A percentile compares a stretch with the other conserved stretches of the same genome.
Conservation (phyloP, 2,888 invertebrate species). For the Malacosoma neustria region DNA sequence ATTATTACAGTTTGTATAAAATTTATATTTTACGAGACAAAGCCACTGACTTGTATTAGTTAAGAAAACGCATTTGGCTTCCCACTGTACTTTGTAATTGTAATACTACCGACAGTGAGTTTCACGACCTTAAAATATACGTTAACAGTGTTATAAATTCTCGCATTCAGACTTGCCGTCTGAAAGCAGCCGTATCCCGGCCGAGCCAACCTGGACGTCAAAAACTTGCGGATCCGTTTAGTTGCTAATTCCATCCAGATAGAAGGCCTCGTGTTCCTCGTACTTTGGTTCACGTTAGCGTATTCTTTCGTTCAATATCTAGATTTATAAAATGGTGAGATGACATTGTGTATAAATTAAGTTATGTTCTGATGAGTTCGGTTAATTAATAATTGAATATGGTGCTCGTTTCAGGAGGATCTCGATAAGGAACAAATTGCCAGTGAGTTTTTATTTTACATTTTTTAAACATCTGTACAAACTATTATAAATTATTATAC, state of each 20-base stretch:
- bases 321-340: constrained; percentile 43
- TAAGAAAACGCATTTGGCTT: not conserved
- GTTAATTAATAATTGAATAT: constrained; percentile 11
- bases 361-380: constrained; percentile 14
- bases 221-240: constrained; percentile 45
- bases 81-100: not conserved
- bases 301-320: constrained; percentile 31
- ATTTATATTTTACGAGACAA: not conserved
- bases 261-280: constrained; percentile 60
- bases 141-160: constrained; percentile 51
- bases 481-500: no score
- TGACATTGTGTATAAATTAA: no score
- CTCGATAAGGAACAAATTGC: constrained; percentile 84
- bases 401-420: constrained; percentile 77
- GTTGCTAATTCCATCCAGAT: constrained; percentile 62
- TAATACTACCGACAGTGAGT: not conserved
- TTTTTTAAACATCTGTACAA: no score
- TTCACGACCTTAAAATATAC: constrained; percentile 47
- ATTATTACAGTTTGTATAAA: no score
- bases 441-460: constrained; percentile 73
- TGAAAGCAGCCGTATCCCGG: constrained; percentile 9
- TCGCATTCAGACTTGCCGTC: constrained; percentile 29
- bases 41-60: not conserved
- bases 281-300: constrained; percentile 51
- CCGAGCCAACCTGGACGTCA: constrained; percentile 61